phyloP scores from a whole-genome alignment of 2,113 vertebrate species.

The Tinamus guttatus region DNA sequence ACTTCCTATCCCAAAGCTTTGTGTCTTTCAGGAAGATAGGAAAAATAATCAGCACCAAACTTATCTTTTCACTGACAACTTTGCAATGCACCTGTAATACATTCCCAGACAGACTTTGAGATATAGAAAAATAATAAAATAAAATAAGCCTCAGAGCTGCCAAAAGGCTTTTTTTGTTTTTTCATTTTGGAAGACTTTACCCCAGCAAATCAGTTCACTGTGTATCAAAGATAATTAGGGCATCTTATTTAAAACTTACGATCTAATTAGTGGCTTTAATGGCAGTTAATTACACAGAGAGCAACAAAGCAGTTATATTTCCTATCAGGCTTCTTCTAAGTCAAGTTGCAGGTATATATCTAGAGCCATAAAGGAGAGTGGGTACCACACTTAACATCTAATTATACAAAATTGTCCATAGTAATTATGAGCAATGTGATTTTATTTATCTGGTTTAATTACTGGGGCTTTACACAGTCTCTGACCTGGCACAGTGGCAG shows the following conservation, averaged over 20 bases:
- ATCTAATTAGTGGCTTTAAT: slow-evolving; percentile 84
- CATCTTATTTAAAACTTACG: slow-evolving; percentile 86
- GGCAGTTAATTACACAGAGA: slow-evolving; percentile 83
- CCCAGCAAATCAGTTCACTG: slow-evolving; percentile 73
- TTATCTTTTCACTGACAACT: not conserved
- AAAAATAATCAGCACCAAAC: not conserved
- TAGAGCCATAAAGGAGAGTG: slow-evolving; percentile 77
- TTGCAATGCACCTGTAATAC: not conserved
- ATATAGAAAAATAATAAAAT: not conserved
- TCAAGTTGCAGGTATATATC: slow-evolving; percentile 78
- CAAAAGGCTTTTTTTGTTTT: slow-evolving; percentile 33
- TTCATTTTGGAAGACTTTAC: slow-evolving; percentile 74
- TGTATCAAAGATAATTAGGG: slow-evolving; percentile 84
- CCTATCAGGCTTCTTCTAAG: slow-evolving; percentile 68
- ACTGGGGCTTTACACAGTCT: slow-evolving; percentile 67
- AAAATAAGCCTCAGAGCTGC: slow-evolving; percentile 30
- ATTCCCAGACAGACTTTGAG: not conserved
- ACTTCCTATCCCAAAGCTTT: not conserved
- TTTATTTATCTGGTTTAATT: slow-evolving; percentile 85
- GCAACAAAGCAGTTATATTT: slow-evolving; percentile 82
- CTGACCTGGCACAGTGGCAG: slow-evolving; percentile 77
- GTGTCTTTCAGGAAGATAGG: not conserved
- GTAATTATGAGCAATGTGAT: slow-evolving; percentile 85
- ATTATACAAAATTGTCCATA: slow-evolving; percentile 80
- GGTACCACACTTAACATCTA: slow-evolving; percentile 81